Conservation (phyloP, 2,113 vertebrate genomes). For the Gnathonemus echidnorhynchus region DNA sequence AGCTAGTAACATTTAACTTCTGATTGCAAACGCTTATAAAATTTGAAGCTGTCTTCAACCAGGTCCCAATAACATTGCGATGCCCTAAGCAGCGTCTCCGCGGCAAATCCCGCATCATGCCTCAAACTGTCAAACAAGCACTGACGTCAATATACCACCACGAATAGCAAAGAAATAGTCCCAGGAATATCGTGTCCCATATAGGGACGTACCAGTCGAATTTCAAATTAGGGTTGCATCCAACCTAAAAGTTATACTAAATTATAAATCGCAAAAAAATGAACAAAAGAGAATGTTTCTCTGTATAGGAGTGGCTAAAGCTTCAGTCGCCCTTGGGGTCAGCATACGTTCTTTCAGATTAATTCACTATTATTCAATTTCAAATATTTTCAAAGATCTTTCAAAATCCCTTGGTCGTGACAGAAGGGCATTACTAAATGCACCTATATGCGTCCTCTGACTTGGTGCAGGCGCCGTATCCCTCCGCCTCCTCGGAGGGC, state of each 20-base stretch:
- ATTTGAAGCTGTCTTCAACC: background rate
- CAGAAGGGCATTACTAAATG: background rate
- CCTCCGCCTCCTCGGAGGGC: slow-evolving; percentile 39
- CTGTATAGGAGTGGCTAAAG: background rate
- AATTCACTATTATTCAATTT: background rate
- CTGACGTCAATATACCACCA: slow-evolving; percentile 51
- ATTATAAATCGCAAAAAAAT: background rate
- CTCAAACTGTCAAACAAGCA: slow-evolving; percentile 46
- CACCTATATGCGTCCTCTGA: background rate
- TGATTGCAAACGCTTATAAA: background rate
- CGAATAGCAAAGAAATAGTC: slow-evolving; percentile 30
- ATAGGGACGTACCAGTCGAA: background rate
- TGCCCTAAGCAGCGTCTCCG: background rate
- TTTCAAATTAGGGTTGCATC: background rate
- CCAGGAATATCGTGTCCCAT: background rate
- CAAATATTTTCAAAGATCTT: background rate
- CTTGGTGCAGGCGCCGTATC: background rate
- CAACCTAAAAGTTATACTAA: background rate
- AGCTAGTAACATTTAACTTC: background rate
- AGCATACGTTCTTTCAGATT: background rate
- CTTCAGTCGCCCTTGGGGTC: background rate
- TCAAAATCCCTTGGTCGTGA: background rate
- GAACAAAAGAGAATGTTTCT: background rate
- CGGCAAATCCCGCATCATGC: background rate
- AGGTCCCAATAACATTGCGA: background rate